Conservation (phyloP, 2,888 invertebrate species). For the Sarcophaga caerulescens region DNA sequence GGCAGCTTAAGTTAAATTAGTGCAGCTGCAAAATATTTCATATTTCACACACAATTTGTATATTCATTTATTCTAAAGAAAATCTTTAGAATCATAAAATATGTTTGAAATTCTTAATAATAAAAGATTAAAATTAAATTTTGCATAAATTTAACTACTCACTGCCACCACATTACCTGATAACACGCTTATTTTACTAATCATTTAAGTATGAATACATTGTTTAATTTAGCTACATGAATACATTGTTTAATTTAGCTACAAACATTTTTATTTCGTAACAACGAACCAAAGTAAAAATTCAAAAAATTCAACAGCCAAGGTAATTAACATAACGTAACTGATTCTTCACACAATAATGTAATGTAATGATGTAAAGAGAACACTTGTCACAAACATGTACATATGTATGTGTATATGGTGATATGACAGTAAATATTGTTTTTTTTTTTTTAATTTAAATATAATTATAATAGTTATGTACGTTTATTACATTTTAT, state of each 20-base stretch:
- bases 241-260: no score
- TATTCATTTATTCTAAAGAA: no score
- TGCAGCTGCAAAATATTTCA: constrained; percentile 39
- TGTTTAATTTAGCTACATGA: no score
- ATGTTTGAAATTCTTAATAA: background rate
- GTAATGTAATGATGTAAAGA: background rate
- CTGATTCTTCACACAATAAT: background rate
- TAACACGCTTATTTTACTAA: constrained; percentile 38
- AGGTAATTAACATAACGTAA: no score
- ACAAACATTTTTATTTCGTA: no score
- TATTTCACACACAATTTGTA: background rate
- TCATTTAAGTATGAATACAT: background rate
- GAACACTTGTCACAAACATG: background rate
- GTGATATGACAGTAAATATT: no score
- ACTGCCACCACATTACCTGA: constrained; percentile 76
- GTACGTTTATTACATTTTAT: no score
- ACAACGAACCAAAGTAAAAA: no score
- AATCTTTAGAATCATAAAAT: background rate
- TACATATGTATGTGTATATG: no score
- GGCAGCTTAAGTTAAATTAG: constrained; percentile 65
- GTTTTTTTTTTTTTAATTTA: no score
- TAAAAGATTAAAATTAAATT: background rate
- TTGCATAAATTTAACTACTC: constrained; percentile 70
- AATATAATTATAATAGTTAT: no score
- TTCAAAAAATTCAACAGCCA: no score